phyloP scores from a whole-genome alignment of 2,888 invertebrate genomes.

The Diadegma fenestrale region DNA sequence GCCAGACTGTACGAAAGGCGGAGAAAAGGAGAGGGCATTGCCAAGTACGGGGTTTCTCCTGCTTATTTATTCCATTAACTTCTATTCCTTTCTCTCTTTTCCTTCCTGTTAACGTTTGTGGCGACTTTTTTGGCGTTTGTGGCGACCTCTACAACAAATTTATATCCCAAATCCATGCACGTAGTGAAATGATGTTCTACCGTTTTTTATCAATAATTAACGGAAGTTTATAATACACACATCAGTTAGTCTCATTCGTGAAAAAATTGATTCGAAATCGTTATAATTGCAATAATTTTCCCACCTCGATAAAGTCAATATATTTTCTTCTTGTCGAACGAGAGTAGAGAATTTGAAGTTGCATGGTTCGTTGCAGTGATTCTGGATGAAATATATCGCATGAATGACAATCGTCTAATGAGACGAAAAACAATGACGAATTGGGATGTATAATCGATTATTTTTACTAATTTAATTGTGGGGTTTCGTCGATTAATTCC shows the following conservation, averaged over 20 bases:
- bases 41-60: constrained; percentile 48
- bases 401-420: neutral
- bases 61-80: constrained; percentile 67
- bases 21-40: neutral
- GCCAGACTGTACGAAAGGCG: constrained; percentile 64
- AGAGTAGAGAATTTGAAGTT: neutral
- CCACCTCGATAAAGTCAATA: neutral
- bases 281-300: neutral
- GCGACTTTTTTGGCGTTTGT: constrained; percentile 27
- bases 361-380: neutral
- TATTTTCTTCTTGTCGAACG: neutral
- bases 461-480: neutral
- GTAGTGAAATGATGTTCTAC: neutral
- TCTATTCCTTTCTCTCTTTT: constrained; percentile 41
- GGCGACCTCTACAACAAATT: constrained; percentile 10
- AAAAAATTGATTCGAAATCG: neutral
- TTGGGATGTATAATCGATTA: neutral
- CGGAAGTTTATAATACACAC: neutral
- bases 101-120: constrained; percentile 28
- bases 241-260: neutral
- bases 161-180: constrained; percentile 9
- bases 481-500: neutral
- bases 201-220: neutral
- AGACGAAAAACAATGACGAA: neutral
- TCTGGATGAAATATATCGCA: neutral